Evolutionary conservation across 2,888 invertebrate genomes (phyloP).

Genomic region (Yponomeuta sedellus): DNA sequence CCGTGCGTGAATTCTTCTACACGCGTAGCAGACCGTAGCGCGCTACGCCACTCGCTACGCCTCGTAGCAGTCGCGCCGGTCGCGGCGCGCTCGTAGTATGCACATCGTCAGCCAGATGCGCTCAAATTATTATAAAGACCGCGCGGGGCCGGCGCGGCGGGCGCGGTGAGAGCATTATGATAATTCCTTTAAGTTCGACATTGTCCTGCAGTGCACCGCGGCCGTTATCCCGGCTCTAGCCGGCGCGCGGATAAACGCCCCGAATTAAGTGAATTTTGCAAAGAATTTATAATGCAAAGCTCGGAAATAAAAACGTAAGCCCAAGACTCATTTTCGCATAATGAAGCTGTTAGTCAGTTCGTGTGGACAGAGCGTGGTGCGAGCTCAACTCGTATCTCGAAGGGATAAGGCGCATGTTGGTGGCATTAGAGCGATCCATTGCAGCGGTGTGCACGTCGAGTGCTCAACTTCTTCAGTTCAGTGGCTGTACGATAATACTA

Average conservation of each 20-base stretch:
- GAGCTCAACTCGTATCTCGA: background rate
- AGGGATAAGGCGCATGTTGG: background rate
- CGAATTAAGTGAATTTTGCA: slow-evolving; percentile 47
- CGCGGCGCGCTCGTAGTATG: background rate
- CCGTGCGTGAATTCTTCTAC: too few species aligned
- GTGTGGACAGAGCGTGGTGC: slow-evolving; percentile 32
- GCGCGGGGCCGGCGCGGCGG: background rate
- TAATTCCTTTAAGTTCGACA: background rate
- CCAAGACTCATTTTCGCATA: slow-evolving; percentile 45
- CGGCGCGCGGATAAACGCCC: slow-evolving; percentile 34
- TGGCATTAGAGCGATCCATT: background rate
- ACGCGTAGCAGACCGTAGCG: background rate
- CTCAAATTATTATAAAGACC: background rate
- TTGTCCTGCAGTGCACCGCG: background rate
- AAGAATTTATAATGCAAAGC: slow-evolving; percentile 55
- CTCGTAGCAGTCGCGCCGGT: background rate
- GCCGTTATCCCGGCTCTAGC: background rate
- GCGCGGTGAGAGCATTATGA: background rate
- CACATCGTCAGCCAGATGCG: background rate
- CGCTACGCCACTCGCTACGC: background rate
- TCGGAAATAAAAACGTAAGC: slow-evolving; percentile 59
- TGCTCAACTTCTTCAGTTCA: too few species aligned
- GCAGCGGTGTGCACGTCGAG: background rate
- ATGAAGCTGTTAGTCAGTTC: slow-evolving; percentile 56
- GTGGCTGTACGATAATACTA: background rate